Evolutionary conservation across 92 coral and sea anemone genomes (phyloP), one percentile per base, ranked within the genome.

Genomic region (Paramuricea clavata): DNA sequence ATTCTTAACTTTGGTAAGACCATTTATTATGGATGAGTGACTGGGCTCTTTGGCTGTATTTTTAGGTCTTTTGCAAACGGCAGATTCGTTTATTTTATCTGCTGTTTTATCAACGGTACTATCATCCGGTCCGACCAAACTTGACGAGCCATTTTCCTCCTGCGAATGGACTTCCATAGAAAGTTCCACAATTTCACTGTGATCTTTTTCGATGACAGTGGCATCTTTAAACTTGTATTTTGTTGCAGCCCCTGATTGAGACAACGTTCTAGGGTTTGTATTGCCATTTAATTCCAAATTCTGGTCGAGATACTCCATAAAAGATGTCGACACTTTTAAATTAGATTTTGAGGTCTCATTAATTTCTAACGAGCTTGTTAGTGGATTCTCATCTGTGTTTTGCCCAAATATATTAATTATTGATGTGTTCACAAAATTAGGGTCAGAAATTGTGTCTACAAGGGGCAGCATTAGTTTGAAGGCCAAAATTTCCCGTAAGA

Each of bases 401-500:
- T 81, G 89, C 28, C 70, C 82, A 19, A 95, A 78, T 11, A 96
- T 69, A 60, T 92, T 93, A 85, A 93, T 88, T 43, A 93, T 65
- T 42, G 98, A 97, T 78, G 90, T 90, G 67, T 90, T 93, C 8
- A 96, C 83, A 93, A 95, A 94, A 74, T 96, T 93, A 19, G 98
- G 92, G 35, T 96, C 95, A 6, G 92, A 81, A 47, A 96, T 50
- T 33, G 88, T 74, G 67, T 91, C 86, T 41, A 82, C 82, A 23
- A 93, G 91, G 1, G 94, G 91, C 32, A 88, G 81, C 74, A 96
- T 28, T 0, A 91, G 82, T 87, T 88, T 91, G 5, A 91, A 92
- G 5, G 99, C 93, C 21, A 96, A 85, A 89, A 94, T 91, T 59
- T 96, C 99, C 35, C 98, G 86, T 68, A 96, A 79, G 87, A 96